phyloP scores from a whole-genome alignment of 1,140 invertebrate species.

The Uloborus diversus region DNA sequence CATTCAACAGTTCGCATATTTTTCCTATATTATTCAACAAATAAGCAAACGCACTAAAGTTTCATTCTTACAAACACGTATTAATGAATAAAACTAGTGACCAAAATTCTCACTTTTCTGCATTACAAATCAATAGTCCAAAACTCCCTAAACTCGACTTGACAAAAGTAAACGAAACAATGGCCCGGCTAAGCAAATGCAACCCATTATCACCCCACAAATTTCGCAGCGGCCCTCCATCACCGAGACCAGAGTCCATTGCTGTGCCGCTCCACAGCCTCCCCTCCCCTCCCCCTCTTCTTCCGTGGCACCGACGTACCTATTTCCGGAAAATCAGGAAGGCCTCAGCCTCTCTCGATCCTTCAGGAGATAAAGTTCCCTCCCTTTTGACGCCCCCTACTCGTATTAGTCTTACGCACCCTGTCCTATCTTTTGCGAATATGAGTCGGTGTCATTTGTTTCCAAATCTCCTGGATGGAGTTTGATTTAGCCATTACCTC shows the following conservation, averaged over 20 bases:
- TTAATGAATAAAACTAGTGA: no score
- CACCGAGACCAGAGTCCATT: background rate
- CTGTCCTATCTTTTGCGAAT: conserved; percentile 25
- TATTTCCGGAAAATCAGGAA: conserved; percentile 50
- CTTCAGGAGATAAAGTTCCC: conserved; percentile 18
- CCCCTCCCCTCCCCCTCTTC: background rate
- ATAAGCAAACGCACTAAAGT: no score
- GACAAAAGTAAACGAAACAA: background rate
- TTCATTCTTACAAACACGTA: no score
- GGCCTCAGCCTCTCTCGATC: conserved; percentile 33
- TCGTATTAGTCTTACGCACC: background rate
- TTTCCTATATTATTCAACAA: no score
- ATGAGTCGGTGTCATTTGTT: conserved; percentile 42
- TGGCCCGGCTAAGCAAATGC: background rate
- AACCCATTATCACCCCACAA: conserved; percentile 34
- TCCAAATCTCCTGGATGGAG: background rate
- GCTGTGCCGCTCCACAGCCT: background rate
- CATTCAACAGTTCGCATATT: no score
- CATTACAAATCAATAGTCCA: no score
- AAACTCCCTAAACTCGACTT: no score
- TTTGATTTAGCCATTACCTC: conserved; percentile 20
- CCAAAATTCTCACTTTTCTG: no score
- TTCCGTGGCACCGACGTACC: conserved; percentile 28
- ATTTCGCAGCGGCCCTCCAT: background rate
- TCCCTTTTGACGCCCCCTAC: background rate